A percentile compares a stretch with the other conserved stretches of the same genome.
Conservation (phyloP, 2,888 invertebrate species). For the Mamestra brassicae region DNA sequence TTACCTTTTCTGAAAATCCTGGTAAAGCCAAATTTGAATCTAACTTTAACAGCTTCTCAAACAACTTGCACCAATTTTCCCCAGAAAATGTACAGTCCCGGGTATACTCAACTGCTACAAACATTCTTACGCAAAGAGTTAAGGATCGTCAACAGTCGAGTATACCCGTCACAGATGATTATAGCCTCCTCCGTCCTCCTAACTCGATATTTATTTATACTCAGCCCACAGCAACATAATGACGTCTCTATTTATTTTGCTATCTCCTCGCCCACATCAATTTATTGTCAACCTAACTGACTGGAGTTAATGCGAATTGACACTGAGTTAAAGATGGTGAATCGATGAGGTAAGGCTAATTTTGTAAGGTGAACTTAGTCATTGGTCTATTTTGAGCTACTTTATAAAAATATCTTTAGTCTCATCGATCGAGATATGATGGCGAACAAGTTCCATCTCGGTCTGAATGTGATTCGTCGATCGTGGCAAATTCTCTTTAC, state of each 20-base stretch:
- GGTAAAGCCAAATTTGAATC: too few relatives aligned
- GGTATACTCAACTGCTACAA: constrained; percentile 15
- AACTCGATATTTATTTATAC: constrained; percentile 64
- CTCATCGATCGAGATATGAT: too few relatives aligned
- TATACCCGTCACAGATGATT: constrained; percentile 57
- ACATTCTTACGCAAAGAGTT: not conserved
- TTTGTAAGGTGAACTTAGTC: not conserved
- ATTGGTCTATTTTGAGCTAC: not conserved
- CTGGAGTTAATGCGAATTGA: constrained; percentile 51
- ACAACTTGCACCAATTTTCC: too few relatives aligned
- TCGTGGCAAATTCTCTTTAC: too few relatives aligned
- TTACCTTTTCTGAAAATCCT: too few relatives aligned
- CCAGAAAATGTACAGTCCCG: not conserved
- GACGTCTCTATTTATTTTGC: constrained; percentile 58
- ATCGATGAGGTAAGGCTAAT: constrained; percentile 3
- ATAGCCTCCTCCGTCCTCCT: constrained; percentile 33
- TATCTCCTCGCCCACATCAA: constrained; percentile 54
- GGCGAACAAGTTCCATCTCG: not conserved
- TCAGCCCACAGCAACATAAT: constrained; percentile 46
- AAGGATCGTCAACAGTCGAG: constrained; percentile 21
- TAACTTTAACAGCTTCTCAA: too few relatives aligned
- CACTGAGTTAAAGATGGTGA: constrained; percentile 33
- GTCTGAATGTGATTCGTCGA: not conserved
- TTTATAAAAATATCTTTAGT: not conserved
- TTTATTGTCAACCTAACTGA: constrained; percentile 53